Conservation (phyloP, 2,888 invertebrate genomes). For the Liposcelis brunnea region DNA sequence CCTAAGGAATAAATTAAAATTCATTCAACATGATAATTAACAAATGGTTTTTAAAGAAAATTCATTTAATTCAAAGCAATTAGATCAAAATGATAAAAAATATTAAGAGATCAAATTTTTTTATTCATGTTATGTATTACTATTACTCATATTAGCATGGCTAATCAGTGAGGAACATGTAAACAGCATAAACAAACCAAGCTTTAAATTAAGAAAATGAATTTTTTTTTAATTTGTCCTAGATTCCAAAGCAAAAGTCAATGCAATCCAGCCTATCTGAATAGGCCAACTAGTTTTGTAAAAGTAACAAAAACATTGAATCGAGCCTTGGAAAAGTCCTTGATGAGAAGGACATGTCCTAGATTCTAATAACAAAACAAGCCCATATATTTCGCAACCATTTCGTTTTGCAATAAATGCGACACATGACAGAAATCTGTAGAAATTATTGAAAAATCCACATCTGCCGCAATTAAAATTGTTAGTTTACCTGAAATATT, state of each 20-base stretch:
- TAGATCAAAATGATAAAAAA: too few species aligned
- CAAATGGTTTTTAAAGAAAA: too few species aligned
- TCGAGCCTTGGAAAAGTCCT: constrained; percentile 9
- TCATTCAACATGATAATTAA: not conserved
- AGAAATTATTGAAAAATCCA: too few species aligned
- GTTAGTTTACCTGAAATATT: constrained; percentile 42
- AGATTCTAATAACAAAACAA: constrained; percentile 3
- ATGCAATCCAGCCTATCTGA: constrained; percentile 2
- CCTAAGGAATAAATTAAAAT: not conserved
- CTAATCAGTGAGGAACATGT: not conserved
- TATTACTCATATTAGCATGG: too few species aligned
- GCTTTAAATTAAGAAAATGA: not conserved
- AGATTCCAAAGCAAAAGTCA: constrained; percentile 7
- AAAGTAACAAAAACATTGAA: constrained; percentile 1
- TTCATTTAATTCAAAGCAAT: too few species aligned
- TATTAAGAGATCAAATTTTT: not conserved
- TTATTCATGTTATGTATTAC: not conserved
- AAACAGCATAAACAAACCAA: not conserved
- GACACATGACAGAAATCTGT: too few species aligned
- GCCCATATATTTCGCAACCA: constrained; percentile 7
- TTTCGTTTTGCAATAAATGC: too few species aligned
- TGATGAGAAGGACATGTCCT: constrained; percentile 8
- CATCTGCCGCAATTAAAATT: too few species aligned
- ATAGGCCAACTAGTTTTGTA: constrained; percentile 7
- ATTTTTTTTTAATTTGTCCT: not conserved